A percentile compares a stretch with the other conserved stretches of the same genome.
Conservation (phyloP, 2,113 vertebrate species). For the Daphoenositta chrysoptera region DNA sequence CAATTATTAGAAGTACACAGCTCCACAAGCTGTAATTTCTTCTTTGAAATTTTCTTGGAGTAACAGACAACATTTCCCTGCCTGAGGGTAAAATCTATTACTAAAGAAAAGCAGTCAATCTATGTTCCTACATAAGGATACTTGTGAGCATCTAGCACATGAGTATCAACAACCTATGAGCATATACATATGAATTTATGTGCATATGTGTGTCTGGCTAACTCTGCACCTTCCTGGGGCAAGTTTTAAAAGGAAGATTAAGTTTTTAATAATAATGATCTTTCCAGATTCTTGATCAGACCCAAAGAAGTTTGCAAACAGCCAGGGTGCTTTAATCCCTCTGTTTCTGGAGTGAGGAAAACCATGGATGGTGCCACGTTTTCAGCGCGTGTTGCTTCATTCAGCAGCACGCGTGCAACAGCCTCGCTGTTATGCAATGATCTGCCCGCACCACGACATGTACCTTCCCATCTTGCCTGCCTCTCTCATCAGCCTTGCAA, state of each 20-base stretch:
- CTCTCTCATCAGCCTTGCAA: slow-evolving; percentile 44
- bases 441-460: slow-evolving; percentile 1
- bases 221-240: background rate
- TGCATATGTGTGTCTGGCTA: rapidly evolving
- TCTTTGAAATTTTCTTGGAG: background rate
- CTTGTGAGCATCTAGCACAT: rapidly evolving
- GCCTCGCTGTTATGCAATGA: background rate
- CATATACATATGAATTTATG: rapidly evolving
- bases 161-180: background rate
- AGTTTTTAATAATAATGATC: background rate
- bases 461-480: slow-evolving; percentile 27
- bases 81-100: background rate
- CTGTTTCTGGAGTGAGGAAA: background rate
- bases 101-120: background rate
- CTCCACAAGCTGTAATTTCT: background rate
- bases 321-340: background rate
- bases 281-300: background rate
- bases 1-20: background rate
- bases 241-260: background rate
- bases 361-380: background rate
- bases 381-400: background rate
- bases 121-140: background rate
- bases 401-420: background rate
- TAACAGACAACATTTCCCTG: background rate
- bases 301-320: background rate